Conservation (phyloP, 2,797 vertebrate genomes). For the Vultur gryphus region DNA sequence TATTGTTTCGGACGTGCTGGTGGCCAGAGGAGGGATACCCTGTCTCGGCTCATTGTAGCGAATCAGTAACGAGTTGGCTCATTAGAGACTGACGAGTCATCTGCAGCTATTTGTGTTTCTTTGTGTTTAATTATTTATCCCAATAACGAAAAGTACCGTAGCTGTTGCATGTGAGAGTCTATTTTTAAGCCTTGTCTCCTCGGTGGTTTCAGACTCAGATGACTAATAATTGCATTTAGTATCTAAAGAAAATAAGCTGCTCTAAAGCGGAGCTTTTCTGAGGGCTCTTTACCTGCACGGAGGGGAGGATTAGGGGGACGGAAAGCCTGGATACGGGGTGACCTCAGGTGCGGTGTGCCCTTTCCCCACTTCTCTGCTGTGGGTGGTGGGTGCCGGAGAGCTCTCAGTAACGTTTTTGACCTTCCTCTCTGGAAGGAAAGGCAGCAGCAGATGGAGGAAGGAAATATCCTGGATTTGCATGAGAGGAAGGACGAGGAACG, state of each 20-base stretch:
- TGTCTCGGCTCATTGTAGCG: accelerated
- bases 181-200: slow-evolving; percentile 34
- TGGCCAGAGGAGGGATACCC: neutral
- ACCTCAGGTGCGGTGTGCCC: neutral
- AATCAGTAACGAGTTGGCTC: neutral
- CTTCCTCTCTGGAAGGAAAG: slow-evolving; percentile 30
- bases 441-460: slow-evolving; percentile 71
- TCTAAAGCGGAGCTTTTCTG: neutral
- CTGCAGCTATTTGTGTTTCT: slow-evolving; percentile 16
- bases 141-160: neutral
- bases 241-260: neutral
- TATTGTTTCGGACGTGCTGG: accelerated
- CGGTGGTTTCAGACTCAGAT: neutral
- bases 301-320: neutral
- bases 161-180: neutral
- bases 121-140: slow-evolving; percentile 47
- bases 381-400: neutral
- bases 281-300: neutral
- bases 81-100: neutral
- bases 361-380: neutral
- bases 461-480: slow-evolving; percentile 68
- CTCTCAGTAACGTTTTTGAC: neutral
- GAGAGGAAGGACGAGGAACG: slow-evolving; percentile 80
- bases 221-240: neutral
- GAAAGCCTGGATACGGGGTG: neutral